Evolutionary conservation across 2,113 vertebrate genomes (phyloP), one percentile per base, ranked within the genome.

Genomic region (Rhinopomastus cyanomelas): DNA sequence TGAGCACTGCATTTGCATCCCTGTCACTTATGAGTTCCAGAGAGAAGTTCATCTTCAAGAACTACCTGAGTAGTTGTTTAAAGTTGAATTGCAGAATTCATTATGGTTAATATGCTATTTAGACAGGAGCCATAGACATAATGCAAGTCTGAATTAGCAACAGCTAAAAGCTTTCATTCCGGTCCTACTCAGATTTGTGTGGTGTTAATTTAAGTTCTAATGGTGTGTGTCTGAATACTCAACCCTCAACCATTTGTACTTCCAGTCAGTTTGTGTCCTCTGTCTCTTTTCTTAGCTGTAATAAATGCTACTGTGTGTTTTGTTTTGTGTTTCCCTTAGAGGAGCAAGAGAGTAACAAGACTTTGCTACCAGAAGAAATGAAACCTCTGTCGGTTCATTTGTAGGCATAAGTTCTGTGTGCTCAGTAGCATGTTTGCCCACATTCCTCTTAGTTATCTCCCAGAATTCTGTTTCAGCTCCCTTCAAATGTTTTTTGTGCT

Each of bases 81-180:
- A 30, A 14, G 36, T 6, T n/a, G n/a, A n/a, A 12, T 55, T 76
- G 81, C 39, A 85, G 56, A 91, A 12, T 56, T 83, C 64, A 8
- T 87, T 87, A 49, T 52, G 71, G 74, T 4, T 15, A 26, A 66
- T n/a, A 34, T 60, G 85, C 69, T 30, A 23, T 80, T 82, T 76
- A 85, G 22, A 22, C 17, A 30, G 56, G 34, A 94, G 68, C 34
- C 62, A 52, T 51, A 53, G 71, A 93, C 87, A 80, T 85, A 71
- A 11, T 82, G 68, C 34, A 82, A 71, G 78, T 44, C 56, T 85
- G 60, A 89, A 30, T 67, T 71, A 85, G 44, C 51, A 60, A 74
- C 71, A 78, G 51, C n/a, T 73, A 16, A 83, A 71, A 64, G 71
- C 78, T 90, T 92, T 88, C 55, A 74, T 88, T 88, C 90, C 76